Percentiles rank a stretch among this genome's conserved stretches.
Evolutionary conservation across 1,140 invertebrate species (phyloP).

Genomic region (Frieseomelitta varia): DNA sequence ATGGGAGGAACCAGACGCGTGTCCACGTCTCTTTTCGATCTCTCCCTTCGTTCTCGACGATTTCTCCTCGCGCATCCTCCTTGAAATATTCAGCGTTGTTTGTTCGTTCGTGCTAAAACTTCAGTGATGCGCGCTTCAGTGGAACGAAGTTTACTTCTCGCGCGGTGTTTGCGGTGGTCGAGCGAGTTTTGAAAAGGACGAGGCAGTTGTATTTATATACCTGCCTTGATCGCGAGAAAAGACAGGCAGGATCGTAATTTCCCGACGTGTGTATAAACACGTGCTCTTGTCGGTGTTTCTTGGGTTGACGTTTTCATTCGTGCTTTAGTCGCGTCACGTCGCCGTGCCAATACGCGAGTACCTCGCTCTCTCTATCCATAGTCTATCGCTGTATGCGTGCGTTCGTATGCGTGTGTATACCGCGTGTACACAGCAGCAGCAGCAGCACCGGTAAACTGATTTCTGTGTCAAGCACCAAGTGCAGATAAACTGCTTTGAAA

Average conservation of each 20-base stretch:
- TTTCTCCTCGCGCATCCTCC: background rate
- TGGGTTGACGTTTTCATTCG: constrained; percentile 34
- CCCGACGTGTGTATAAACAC: constrained; percentile 38
- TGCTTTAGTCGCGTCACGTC: background rate
- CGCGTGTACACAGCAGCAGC: background rate
- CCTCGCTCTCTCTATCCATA: background rate
- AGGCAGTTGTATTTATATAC: constrained; percentile 47
- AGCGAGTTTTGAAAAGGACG: constrained; percentile 39
- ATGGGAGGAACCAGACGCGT: no score
- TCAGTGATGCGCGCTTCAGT: background rate
- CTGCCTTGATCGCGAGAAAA: constrained; percentile 49
- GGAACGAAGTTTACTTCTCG: constrained; percentile 6
- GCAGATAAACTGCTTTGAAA: constrained; percentile 48
- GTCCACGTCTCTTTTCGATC: no score
- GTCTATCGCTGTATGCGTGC: background rate
- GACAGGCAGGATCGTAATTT: constrained; percentile 50
- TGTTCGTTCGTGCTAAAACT: background rate
- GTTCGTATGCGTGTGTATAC: background rate
- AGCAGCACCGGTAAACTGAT: constrained; percentile 18
- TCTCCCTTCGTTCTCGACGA: background rate
- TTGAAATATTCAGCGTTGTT: background rate
- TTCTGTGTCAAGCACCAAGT: constrained; percentile 40
- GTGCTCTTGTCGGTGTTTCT: constrained; percentile 11
- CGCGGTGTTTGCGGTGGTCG: constrained; percentile 51
- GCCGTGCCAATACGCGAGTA: background rate